Evolutionary conservation across 35 echinoderm and acorn worm genomes (phyloP), one percentile per base, ranked within the genome.

Genomic region (Ptychodera flava): DNA sequence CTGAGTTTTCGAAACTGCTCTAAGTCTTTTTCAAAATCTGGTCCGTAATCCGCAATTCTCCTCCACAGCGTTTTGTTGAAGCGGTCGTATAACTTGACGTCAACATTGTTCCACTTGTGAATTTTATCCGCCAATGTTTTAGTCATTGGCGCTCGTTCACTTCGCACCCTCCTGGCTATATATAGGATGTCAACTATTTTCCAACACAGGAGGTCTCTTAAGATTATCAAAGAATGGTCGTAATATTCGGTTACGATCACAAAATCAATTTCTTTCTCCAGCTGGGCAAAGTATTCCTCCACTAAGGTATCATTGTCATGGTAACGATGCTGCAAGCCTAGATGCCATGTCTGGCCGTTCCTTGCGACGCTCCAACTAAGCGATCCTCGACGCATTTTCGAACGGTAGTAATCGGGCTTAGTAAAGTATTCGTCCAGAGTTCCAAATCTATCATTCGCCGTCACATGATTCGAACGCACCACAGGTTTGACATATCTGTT

Each of bases 61-160:
- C n/a, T n/a, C n/a, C n/a, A n/a, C n/a, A n/a, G n/a, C n/a, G n/a
- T 89, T 29, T 83, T 78, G 32, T 89, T 89, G 31, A 89, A 89
- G 78, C 76, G 35, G 32, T 84, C 38, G 36, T 89, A 89, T 1
- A 89, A 15, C 37, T 75, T 31, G 36, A 89, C 36, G 75, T 89
- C 88, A 28, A 80, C 88, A 30, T 76, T 83, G 29, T 84, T 89
- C 88, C 88, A 89, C 14, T 77, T 76, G 29, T 27, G 31, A 30
- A 89, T 84, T 30, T 77, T 37, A 35, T 53, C 31, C 77, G 31
- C 29, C 80, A 84, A 35, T 1, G 81, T 16, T 36, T 30, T 34
- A 34, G 22, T 84, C 37, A 89, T 76, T 15, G 0, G 29, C 1
- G 76, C 27, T 31, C 88, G 80, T 35, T 30, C 2, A 36, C 80